A percentile compares a stretch with the other conserved stretches of the same genome.
Conservation (phyloP, 2,113 vertebrate genomes). For the Pollimyrus isidori region DNA sequence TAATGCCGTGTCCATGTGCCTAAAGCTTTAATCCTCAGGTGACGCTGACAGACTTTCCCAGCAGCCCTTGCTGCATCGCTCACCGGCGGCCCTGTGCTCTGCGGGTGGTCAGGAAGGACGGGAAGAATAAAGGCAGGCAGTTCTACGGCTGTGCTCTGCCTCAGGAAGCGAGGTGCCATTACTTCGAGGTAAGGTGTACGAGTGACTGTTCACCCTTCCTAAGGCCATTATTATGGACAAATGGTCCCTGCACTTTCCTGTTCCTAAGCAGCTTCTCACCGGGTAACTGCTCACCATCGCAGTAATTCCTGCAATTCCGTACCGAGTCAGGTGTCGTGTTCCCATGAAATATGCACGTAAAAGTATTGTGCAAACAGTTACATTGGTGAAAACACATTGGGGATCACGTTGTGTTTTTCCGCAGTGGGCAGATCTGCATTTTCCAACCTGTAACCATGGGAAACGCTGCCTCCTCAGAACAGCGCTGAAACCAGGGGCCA, state of each 20-base stretch:
- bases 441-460: conserved; percentile 78
- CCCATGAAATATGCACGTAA: background rate
- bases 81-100: conserved; percentile 65
- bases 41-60: conserved; percentile 25
- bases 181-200: conserved; percentile 71
- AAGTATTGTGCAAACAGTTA: background rate
- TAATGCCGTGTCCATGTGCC: background rate
- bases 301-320: background rate
- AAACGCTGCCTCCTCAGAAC: conserved; percentile 77
- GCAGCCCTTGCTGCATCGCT: conserved; percentile 63
- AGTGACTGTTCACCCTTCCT: background rate
- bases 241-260: background rate
- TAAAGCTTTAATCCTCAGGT: conserved; percentile 40
- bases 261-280: background rate
- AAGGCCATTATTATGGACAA: background rate
- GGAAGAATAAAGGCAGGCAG: conserved; percentile 79
- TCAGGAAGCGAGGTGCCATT: conserved; percentile 65
- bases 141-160: conserved; percentile 83
- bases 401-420: conserved; percentile 26
- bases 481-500: conserved; percentile 84
- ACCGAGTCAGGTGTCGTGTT: background rate
- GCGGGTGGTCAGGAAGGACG: conserved; percentile 73
- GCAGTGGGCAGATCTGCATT: conserved; percentile 87
- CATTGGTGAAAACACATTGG: background rate
- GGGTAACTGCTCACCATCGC: background rate